phyloP scores from a whole-genome alignment of 1,140 invertebrate genomes.

The Bombus haemorrhoidalis region DNA sequence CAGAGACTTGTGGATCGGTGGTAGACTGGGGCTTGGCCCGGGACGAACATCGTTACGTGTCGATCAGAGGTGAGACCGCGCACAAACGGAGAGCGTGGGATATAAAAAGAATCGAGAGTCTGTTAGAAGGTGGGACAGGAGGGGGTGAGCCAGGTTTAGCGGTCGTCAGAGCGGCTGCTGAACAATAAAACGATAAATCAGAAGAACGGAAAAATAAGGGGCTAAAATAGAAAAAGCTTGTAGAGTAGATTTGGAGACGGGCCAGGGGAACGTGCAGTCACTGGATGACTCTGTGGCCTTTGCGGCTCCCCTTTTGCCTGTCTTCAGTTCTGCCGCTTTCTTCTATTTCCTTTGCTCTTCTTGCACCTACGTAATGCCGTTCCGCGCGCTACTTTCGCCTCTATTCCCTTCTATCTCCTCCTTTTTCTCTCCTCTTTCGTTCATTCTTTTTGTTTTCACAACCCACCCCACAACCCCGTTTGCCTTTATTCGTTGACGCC shows the following conservation, averaged over 20 bases:
- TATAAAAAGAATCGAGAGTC: constrained; percentile 16
- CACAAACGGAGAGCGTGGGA: too few species aligned
- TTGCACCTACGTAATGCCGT: constrained; percentile 41
- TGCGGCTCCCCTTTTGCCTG: constrained; percentile 36
- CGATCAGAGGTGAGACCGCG: constrained; percentile 32
- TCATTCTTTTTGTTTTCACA: constrained; percentile 3
- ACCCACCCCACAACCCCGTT: constrained; percentile 26
- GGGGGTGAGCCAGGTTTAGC: constrained; percentile 31
- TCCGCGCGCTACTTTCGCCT: constrained; percentile 26
- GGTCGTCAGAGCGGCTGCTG: constrained; percentile 37
- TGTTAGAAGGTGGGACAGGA: not conserved
- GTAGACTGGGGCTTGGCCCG: not conserved
- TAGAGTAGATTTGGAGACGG: constrained; percentile 75
- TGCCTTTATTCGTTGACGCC: constrained; percentile 30
- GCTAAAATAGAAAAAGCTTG: constrained; percentile 76
- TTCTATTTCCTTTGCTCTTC: constrained; percentile 46
- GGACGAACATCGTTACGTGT: constrained; percentile 48
- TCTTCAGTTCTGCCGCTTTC: constrained; percentile 36
- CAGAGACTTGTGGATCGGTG: constrained; percentile 28
- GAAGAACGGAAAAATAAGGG: constrained; percentile 69
- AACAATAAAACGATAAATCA: constrained; percentile 76
- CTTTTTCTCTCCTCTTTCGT: constrained; percentile 30
- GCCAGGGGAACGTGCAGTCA: constrained; percentile 70
- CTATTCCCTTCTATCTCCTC: constrained; percentile 2
- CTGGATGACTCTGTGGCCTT: constrained; percentile 64